Evolutionary conservation across 1,140 invertebrate species (phyloP), one percentile per base, ranked within the genome.

Genomic region (Mizuhopecten yessoensis): DNA sequence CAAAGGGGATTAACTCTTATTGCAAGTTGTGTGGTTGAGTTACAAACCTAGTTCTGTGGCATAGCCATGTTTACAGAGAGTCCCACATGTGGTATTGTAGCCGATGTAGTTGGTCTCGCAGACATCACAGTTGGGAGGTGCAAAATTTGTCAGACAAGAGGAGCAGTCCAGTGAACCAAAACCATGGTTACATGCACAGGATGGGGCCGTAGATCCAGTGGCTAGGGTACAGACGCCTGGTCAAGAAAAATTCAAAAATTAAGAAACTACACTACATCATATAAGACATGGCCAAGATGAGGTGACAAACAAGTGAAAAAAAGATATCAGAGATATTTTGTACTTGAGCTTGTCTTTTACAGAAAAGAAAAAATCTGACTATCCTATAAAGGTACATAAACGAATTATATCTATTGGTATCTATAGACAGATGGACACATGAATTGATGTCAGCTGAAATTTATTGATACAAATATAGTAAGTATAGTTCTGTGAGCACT

Each of bases 101-200:
- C 95, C 95, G 33, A 95, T 95, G 93, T 94, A 95, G 45, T 90
- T 91, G 29, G 90, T 57, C 34, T 93, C 86, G 87, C 95, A 95
- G 29, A 89, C 34, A 49, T 95, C 94, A 93, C 95, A 95, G 10
- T 90, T 86, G 1, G 89, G 36, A 2, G 93, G 93, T 13, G 92
- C 90, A 93, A 94, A 95, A 87, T 93, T 92, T 20, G 91, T 39
- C 45, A 92, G 89, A 91, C 95, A 95, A 10, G 33, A 75, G 86
- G 93, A 92, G 92, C 95, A 95, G 15, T 93, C 93, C 3, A 89
- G 49, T 0, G 94, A 93, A 87, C 87, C 92, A 93, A 95, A 94
- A 42, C 95, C 95, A 93, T 95, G 95, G 87, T 94, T 88, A 94
- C 95, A 95, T 2, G 91, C 86, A 91, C 95, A 95, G 0, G 86